Percentiles rank a stretch among this genome's conserved stretches.
phyloP scores from a whole-genome alignment of 53 echinoderm and acorn worm species.

The Echinarachnius parma region DNA sequence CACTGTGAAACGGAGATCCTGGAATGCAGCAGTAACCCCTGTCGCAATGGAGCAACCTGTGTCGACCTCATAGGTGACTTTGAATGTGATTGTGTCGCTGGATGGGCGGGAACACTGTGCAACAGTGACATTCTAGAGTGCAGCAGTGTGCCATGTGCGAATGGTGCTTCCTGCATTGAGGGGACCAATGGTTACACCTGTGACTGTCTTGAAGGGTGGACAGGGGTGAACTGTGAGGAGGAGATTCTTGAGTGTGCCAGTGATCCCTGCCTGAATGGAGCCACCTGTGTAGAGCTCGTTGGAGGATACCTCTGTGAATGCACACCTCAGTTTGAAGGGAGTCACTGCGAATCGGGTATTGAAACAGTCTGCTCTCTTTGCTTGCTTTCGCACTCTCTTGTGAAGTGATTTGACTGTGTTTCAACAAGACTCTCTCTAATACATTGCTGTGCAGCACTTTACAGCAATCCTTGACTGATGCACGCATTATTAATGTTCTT shows the following conservation, averaged over 20 bases:
- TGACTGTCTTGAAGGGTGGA: conserved; percentile 8
- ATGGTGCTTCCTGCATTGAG: conserved; percentile 19
- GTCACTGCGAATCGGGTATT: conserved; percentile 10
- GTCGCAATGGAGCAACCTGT: conserved; percentile 23
- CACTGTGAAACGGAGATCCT: conserved; percentile 21
- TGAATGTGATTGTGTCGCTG: conserved; percentile 5
- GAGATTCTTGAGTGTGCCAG: conserved; percentile 30
- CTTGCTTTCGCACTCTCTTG: too few species aligned
- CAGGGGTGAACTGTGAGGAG: not conserved
- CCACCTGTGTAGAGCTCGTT: conserved; percentile 15
- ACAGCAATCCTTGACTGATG: too few species aligned
- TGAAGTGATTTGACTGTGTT: too few species aligned
- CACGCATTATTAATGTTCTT: too few species aligned
- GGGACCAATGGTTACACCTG: not conserved
- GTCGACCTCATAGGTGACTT: not conserved
- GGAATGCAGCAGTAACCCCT: conserved; percentile 14
- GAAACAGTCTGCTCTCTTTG: too few species aligned
- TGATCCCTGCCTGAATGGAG: conserved; percentile 24
- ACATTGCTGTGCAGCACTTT: too few species aligned
- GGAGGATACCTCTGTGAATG: conserved; percentile 24
- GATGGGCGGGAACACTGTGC: conserved; percentile 17
- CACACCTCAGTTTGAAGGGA: conserved; percentile 8
- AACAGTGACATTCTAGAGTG: conserved; percentile 13
- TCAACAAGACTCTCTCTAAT: too few species aligned
- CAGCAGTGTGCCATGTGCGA: not conserved